Base-by-base conservation (phyloP, 2,797 vertebrate species). In the Platalea minor region DNA sequence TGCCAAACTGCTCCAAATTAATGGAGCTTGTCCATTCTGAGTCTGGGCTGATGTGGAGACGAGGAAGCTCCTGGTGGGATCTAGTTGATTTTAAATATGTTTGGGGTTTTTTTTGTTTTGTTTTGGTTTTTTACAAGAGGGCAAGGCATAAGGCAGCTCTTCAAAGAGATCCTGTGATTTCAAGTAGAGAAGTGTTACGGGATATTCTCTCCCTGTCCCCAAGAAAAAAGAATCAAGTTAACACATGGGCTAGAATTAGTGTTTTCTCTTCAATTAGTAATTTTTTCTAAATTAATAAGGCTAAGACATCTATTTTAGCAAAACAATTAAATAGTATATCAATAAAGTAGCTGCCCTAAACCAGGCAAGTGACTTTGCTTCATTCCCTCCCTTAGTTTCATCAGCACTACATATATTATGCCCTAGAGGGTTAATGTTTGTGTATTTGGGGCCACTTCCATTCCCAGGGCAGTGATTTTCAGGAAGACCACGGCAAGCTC, bases 141-240 rank as follows among this genome's bases (percentile, higher is more conserved):
- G 50, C 13, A 64, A 77, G 14, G n/a, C 23, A 53, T 13, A 51
- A 72, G 48, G 54, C 57, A 88, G 43, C 13, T 67, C 41, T 83
- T 72, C 26, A 46, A 46, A 65, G 53, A 80, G 17, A 56, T 13
- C 9, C 63, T 61, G 31, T 31, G 54, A 56, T 81, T 76, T 74
- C 43, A 76, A n/a, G 25, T 0, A 43, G 18, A 82, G 37, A 64
- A 87, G 18, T 16, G 3, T 63, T 43, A 51, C 0, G 2, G 19
- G 60, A 57, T 72, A 29, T 45, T 69, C 39, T 69, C 28, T 69
- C 9, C 1, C 17, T 59, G 39, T 14, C 25, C 46, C 37, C 46
- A 20, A 45, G 11, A 26, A 72, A 60, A 43, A 76, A 76, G 17
- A 50, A 57, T 19, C 21, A 43, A 72, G 35, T 21, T 77, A 33